Conservation (phyloP, 2,797 vertebrate species). For the Sebastes wilsoni region DNA sequence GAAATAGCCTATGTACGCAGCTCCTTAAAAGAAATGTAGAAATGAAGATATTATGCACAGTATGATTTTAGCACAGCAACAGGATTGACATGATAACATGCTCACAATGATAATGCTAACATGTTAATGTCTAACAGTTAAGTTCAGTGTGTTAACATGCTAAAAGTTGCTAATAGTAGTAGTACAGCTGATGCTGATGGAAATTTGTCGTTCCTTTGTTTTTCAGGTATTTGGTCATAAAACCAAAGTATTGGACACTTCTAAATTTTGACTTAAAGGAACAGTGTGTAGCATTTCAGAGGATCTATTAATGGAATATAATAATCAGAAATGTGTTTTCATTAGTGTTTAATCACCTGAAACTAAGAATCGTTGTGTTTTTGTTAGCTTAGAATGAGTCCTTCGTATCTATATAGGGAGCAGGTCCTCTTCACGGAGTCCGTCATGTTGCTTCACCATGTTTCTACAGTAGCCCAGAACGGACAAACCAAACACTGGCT, state of each 20-base stretch:
- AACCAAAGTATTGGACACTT: no score
- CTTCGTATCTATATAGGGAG: no score
- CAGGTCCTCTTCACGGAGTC: fast-evolving
- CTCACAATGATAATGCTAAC: background rate
- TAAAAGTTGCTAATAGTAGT: background rate
- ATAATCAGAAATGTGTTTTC: background rate
- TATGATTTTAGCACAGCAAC: background rate
- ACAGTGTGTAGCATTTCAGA: background rate
- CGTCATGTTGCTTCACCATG: fast-evolving
- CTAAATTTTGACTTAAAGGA: background rate
- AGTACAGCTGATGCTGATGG: background rate
- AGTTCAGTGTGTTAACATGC: background rate
- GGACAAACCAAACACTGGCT: no score
- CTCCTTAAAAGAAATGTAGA: background rate
- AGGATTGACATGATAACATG: background rate
- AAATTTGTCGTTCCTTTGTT: background rate
- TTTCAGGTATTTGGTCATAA: background rate
- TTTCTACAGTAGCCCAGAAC: no score
- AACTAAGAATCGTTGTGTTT: background rate
- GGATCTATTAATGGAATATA: background rate
- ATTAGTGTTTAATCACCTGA: background rate
- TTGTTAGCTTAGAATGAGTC: background rate
- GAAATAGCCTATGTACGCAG: fast-evolving
- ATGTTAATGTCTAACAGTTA: background rate
- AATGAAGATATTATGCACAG: background rate